These are phyloP conservation scores for Mus caroli DNA, from an alignment of 2,797 vertebrate genomes.

Conservation along the genomic window DNA sequence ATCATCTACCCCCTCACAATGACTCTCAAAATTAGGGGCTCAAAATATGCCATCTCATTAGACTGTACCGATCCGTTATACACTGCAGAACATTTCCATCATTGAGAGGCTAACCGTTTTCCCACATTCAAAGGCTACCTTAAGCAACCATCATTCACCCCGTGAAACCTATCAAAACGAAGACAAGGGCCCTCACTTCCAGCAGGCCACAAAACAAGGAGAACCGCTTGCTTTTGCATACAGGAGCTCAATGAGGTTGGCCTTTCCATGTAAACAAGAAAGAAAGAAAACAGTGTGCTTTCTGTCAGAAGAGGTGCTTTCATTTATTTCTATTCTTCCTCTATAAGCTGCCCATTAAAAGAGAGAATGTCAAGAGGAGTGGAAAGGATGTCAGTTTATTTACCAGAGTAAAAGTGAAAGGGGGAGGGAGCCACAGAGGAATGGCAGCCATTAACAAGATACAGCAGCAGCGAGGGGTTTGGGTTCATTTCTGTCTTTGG, in stretches of 20 bases:
- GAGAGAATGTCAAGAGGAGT: not conserved
- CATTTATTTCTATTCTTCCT: slow-evolving; percentile 16
- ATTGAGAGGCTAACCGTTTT: not conserved
- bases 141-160: not conserved
- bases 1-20: not conserved
- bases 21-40: not conserved
- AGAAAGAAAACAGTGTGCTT: slow-evolving; percentile 10
- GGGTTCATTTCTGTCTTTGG: not conserved
- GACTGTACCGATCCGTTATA: not conserved
- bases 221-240: not conserved
- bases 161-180: not conserved
- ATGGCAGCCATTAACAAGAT: not conserved
- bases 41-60: not conserved
- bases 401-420: not conserved
- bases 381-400: not conserved
- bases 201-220: not conserved
- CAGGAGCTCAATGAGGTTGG: not conserved
- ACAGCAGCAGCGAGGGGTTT: not conserved
- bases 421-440: not conserved
- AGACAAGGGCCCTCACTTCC: slow-evolving; percentile 3
- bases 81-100: not conserved
- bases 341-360: not conserved
- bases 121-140: not conserved
- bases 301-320: not conserved
- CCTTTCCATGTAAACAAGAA: not conserved